Conservation (phyloP, 2,113 vertebrate genomes). For the Nesoenas mayeri region DNA sequence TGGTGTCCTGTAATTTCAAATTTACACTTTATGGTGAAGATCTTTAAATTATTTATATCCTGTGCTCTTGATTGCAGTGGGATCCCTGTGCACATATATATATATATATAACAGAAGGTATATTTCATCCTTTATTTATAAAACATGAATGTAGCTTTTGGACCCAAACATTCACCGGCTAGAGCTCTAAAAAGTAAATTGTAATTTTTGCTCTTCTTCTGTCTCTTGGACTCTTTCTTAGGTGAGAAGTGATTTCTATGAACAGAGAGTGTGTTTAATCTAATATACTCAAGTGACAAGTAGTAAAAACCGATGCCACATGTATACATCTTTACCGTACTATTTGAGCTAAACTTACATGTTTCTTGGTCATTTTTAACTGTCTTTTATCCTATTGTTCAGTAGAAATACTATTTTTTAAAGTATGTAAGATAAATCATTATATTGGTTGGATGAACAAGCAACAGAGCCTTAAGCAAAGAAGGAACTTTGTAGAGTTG, state of each 20-base stretch:
- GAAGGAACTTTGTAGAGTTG: conserved; percentile 21
- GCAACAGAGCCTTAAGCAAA: conserved; percentile 65
- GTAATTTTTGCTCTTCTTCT: background rate
- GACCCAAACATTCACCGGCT: background rate
- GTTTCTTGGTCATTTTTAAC: background rate
- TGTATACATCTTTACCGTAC: background rate
- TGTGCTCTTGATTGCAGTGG: background rate
- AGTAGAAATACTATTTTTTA: background rate
- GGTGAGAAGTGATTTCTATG: background rate
- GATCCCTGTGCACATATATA: background rate
- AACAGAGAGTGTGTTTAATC: background rate
- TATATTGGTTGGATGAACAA: conserved; percentile 47
- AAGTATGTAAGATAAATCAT: conserved; percentile 44
- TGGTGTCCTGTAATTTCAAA: background rate
- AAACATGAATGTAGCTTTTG: background rate
- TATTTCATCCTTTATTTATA: background rate
- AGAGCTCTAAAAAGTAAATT: background rate
- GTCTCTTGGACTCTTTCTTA: background rate
- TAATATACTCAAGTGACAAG: background rate
- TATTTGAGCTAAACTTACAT: background rate
- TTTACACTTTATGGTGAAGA: background rate
- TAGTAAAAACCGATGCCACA: background rate
- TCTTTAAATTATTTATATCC: background rate
- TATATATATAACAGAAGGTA: background rate
- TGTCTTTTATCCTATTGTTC: conserved; percentile 4